phyloP scores from a whole-genome alignment of 1,140 invertebrate genomes.

The Hestina assimilis region DNA sequence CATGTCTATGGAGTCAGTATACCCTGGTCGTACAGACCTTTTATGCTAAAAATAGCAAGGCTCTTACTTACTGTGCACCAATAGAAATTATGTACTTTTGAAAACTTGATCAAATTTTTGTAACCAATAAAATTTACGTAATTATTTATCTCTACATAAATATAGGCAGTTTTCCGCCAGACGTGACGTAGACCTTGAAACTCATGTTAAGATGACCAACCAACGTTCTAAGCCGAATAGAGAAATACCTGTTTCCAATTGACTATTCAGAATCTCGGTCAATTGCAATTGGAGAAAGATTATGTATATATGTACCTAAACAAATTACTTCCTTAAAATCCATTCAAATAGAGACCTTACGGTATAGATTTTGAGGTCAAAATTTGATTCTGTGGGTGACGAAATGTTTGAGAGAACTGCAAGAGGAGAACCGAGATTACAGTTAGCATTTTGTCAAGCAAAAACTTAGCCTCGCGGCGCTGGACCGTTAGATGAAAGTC shows the following conservation, averaged over 20 bases:
- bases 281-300: slow-evolving; percentile 19
- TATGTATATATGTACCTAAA: slow-evolving; percentile 1
- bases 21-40: no score
- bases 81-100: no score
- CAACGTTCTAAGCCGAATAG: slow-evolving; percentile 8
- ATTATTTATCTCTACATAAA: no score
- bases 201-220: neutral
- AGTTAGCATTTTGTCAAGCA: slow-evolving; percentile 69
- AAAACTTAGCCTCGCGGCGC: slow-evolving; percentile 49
- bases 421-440: slow-evolving; percentile 38
- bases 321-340: neutral
- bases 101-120: no score
- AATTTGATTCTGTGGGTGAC: slow-evolving; percentile 22
- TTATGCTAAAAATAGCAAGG: no score
- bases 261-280: slow-evolving; percentile 19
- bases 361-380: slow-evolving; percentile 25
- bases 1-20: no score
- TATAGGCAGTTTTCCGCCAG: no score
- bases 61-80: no score
- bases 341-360: slow-evolving; percentile 21
- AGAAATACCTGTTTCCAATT: slow-evolving; percentile 14
- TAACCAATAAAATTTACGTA: no score
- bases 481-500: slow-evolving; percentile 61
- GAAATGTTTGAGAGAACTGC: slow-evolving; percentile 11
- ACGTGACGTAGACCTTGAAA: no score